Evolutionary conservation across 2,797 vertebrate species (phyloP), one percentile per base, ranked within the genome.

Genomic region (Oreonectes daqikongensis): DNA sequence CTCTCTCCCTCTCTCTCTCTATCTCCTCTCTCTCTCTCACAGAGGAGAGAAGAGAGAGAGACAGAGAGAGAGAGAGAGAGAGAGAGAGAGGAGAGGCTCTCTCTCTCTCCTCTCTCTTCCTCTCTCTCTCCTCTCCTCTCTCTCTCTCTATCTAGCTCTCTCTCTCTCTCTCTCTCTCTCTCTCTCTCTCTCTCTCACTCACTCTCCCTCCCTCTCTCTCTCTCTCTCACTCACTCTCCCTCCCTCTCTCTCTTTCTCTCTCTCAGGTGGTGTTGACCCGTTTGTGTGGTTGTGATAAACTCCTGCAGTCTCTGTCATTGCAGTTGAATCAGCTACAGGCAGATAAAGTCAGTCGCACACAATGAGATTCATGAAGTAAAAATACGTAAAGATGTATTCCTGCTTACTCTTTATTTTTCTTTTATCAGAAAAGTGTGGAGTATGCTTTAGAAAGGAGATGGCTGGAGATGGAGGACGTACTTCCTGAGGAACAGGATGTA

Each of bases 261-360:
- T 46, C 12, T 42, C 87, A 97, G 96, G 91, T 89, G n/a, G 90
- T 96, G 65, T 68, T 97, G 88, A 97, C 94, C 22, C 93, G 93
- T 82, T 74, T 97, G 72, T 97, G 96, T 38, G 96, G 96, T 15
- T 96, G 95, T 88, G 95, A 96, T 89, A 95, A 94, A 83, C 89
- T 96, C 53, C 91, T 96, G 1, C 92, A 93, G 85, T 85, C 92
- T 71, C 88, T 96, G 53, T 94, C 94, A 67, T 79, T 92, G 3
- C 94, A 96, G 83, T 87, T 93, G 68, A 90, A 91, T 38, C 93
- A 94, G 79, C 90, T 94, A 55, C 92, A 93, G 84, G 89, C 92
- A 82, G 95, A 97, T 87, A 97, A 97, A 93, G 96, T 95, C 44
- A 30, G 71, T 44, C n/a, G 55, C 50, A 77, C 69, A 64, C 20